Conservation (phyloP, 2,888 invertebrate genomes). For the Polydrusus tereticollis region DNA sequence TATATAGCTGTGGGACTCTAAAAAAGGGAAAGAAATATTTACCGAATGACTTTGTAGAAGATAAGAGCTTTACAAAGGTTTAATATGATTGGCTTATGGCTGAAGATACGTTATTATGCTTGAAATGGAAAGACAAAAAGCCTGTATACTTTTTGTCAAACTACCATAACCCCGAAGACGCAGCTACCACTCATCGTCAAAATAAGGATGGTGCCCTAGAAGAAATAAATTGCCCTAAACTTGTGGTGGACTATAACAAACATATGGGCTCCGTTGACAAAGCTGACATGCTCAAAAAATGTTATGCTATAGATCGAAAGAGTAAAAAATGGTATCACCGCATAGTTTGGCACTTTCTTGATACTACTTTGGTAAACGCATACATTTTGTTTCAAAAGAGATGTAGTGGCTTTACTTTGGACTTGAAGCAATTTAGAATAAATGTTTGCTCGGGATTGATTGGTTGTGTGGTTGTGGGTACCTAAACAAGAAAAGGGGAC, state of each 20-base stretch:
- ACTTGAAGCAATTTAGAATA: background rate
- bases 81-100: background rate
- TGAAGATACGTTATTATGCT: background rate
- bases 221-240: background rate
- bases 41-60: background rate
- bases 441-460: background rate
- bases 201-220: background rate
- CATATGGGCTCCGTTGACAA: background rate
- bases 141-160: background rate
- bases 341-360: background rate
- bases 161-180: background rate
- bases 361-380: background rate
- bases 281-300: background rate
- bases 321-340: background rate
- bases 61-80: background rate
- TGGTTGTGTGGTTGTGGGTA: background rate
- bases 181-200: background rate
- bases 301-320: background rate
- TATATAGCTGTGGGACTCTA: background rate
- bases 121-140: background rate
- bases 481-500: background rate
- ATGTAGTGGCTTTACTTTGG: background rate
- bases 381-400: background rate
- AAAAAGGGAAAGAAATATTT: background rate
- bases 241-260: background rate